Conservation (phyloP, 2,888 invertebrate genomes). For the Lagria hirta region DNA sequence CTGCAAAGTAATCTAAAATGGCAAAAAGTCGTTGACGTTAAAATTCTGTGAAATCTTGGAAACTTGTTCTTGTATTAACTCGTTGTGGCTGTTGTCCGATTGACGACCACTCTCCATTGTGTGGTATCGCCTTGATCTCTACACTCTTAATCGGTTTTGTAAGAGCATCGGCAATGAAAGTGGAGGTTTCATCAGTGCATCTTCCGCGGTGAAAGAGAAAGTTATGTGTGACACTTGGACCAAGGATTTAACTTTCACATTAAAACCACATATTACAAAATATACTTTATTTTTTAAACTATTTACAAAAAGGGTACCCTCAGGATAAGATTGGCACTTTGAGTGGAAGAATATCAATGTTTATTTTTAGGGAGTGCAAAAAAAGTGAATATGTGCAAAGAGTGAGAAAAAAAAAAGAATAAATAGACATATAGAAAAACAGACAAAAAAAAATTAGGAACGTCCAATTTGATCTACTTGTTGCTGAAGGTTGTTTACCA, state of each 20-base stretch:
- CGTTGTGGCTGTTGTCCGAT: slow-evolving; percentile 5
- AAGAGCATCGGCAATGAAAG: too few species aligned
- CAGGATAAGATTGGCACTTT: slow-evolving; percentile 23
- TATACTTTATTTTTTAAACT: slow-evolving; percentile 13
- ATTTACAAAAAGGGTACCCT: slow-evolving; percentile 13
- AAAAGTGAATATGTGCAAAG: slow-evolving; percentile 3
- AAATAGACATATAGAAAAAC: too few species aligned
- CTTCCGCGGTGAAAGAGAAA: slow-evolving; percentile 19
- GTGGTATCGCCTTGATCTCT: neutral
- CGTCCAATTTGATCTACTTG: slow-evolving; percentile 84
- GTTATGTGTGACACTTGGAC: slow-evolving; percentile 7
- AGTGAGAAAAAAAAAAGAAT: slow-evolving; percentile 2
- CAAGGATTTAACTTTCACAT: slow-evolving; percentile 22
- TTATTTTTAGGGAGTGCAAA: slow-evolving; percentile 13
- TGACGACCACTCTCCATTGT: neutral
- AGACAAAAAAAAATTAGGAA: slow-evolving; percentile 52
- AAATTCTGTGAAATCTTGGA: slow-evolving; percentile 13
- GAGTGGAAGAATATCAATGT: slow-evolving; percentile 24
- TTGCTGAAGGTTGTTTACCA: slow-evolving; percentile 82
- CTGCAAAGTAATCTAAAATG: too few species aligned
- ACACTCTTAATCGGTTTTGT: too few species aligned
- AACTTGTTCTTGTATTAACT: slow-evolving; percentile 12
- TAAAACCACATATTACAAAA: slow-evolving; percentile 3
- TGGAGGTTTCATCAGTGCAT: slow-evolving; percentile 1
- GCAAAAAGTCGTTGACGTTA: slow-evolving; percentile 5